Evolutionary conservation across 2,888 invertebrate genomes (phyloP), one percentile per base, ranked within the genome.

Genomic region (Cheiracanthium punctorium): DNA sequence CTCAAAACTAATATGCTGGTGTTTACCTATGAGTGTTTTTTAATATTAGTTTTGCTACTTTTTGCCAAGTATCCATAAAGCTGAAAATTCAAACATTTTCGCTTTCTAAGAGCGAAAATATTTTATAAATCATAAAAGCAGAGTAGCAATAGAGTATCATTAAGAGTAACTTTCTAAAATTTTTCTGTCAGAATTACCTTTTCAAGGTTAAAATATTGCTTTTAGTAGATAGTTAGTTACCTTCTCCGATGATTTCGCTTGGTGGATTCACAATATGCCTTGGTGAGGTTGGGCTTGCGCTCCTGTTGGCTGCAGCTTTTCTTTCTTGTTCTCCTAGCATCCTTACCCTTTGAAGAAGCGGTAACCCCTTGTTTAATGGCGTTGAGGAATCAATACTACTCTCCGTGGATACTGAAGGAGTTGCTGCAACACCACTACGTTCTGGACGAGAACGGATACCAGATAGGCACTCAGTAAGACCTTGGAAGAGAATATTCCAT

Each of bases 311-410:
- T 14, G 24, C 86, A 5, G 76, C 32, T 72, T 70, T 77, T 90
- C 95, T 95, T 92, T 96, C 96, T 91, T 96, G 96, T 91, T 97
- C 96, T 91, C 96, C 96, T 0, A 97, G 93, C 65, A 96, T 92
- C 90, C 96, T 95, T 74, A 97, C 92, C 82, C 96, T 52, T 73
- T 96, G 94, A 10, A 97, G 92, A 32, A 97, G 92, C 0, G 96
- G 97, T 77, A 96, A 92, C 0, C 97, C 97, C 4, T 96, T 96
- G 58, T 88, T 77, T n/a, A 88, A 65, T 33, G 87, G 79, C 48
- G 86, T 67, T 29, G 81, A 28, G 76, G 87, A 73, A 86, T 89
- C 81, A 5, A 72, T 72, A 24, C 76, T 73, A 12, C 85, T 75
- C 24, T 85, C 85, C 1, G 86, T 85, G 5, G 76, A 80, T 0